Base-by-base conservation (phyloP, 2,888 invertebrate species). In the Danaus chrysippus region DNA sequence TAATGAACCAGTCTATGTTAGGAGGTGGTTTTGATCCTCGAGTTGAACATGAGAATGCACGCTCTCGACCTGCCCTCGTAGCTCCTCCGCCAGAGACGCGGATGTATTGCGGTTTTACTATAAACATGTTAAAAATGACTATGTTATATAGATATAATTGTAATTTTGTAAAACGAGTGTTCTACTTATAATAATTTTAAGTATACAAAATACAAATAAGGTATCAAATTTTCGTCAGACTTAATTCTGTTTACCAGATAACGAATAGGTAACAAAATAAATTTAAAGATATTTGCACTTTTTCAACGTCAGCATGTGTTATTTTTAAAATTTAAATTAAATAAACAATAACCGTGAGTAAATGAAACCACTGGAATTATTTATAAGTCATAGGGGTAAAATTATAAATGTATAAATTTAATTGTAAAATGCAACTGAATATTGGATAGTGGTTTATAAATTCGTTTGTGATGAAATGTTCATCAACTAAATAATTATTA, bases 1-100 rank as follows among this genome's bases (percentile, higher is more conserved):
- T 95, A 70, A 96, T 91, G 68, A 95, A 93, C 96, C 96, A 96
- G 74, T 94, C 93, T 65, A 96, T 93, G 81, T 95, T 95, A 3
- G 96, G 96, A 12, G 96, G 94, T 19, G 96, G 96, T 80, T 94
- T 94, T 56, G 96, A 96, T 43, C 96, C 96, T 81, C 95, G 93
- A 49, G 96, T 94, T 75, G 96, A 96, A 82, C 96, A 96, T 67
- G 94, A 93, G 70, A 95, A 93, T 58, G 94, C 93, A 73, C 95
- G 93, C 66, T 95, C 93, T 75, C 94, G 94, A 9, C 95, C 95
- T 9, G 95, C 95, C 68, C 95, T 93, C 62, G 96, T 92, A 60
- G 94, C 91, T 56, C 95, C 95, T 70, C 94, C 94, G 61, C 93
- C 93, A 41, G 95, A 92, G 55, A 95, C 92, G 66, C 95, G 94